Percentiles rank a stretch among this genome's conserved stretches.
These are phyloP conservation scores for Petrophora chlorosata DNA, from an alignment of 2,888 invertebrate genomes.

Conservation along the genomic window DNA sequence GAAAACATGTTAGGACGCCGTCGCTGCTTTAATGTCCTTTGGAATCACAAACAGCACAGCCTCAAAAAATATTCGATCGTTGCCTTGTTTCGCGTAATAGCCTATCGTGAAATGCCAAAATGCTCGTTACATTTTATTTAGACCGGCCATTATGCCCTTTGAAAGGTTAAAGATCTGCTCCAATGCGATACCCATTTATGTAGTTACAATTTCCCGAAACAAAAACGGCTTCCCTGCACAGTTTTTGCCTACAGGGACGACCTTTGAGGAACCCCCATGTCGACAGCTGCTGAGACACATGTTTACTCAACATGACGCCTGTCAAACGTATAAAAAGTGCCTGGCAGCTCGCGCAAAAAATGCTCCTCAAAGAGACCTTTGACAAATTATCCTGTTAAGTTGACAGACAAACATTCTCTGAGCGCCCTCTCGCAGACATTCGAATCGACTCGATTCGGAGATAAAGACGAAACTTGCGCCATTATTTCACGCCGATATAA, in stretches of 20 bases:
- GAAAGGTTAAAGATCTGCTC: conserved; percentile 21
- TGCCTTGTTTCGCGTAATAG: conserved; percentile 16
- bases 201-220: conserved; percentile 12
- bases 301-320: conserved; percentile 66
- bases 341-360: conserved; percentile 55
- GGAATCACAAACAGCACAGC: conserved; percentile 9
- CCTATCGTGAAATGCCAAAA: conserved; percentile 16
- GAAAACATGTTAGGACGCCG: conserved; percentile 35
- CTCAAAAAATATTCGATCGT: conserved; percentile 17
- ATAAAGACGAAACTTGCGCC: conserved; percentile 41
- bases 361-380: conserved; percentile 69
- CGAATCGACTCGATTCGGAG: conserved; percentile 38
- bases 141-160: conserved; percentile 6
- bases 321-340: conserved; percentile 68
- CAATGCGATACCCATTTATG: conserved; percentile 17
- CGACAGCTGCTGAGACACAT: conserved; percentile 50
- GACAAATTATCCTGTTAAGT: conserved; percentile 72
- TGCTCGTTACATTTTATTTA: conserved; percentile 21
- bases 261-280: conserved; percentile 51
- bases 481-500: conserved; percentile 41
- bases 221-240: conserved; percentile 22
- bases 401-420: conserved; percentile 37
- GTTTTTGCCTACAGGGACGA: conserved; percentile 31
- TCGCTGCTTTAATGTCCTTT: conserved; percentile 19
- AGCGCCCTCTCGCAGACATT: conserved; percentile 25